Percentiles rank a stretch among this genome's conserved stretches.
phyloP scores from a whole-genome alignment of 2,888 invertebrate species.

The Creontiades dilutus region DNA sequence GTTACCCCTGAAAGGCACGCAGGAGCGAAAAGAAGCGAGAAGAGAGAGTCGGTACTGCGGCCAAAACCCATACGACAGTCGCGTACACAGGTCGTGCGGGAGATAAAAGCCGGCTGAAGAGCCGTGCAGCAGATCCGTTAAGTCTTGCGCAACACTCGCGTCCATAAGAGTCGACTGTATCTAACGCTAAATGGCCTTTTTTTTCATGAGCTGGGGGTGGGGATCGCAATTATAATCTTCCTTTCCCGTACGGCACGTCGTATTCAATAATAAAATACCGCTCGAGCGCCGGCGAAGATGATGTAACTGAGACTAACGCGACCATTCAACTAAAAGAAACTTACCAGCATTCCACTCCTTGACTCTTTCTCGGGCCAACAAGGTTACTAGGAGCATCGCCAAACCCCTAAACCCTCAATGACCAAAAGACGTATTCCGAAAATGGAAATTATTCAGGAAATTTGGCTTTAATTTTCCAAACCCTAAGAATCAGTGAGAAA shows the following conservation, averaged over 20 bases:
- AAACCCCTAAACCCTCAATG: neutral
- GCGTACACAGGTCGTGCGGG: neutral
- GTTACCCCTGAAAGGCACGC: neutral
- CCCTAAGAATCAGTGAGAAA: no score
- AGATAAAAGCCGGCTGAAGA: neutral
- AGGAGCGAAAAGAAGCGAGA: neutral
- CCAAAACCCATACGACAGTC: neutral
- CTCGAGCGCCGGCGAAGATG: neutral
- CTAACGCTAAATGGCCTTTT: neutral
- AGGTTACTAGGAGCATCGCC: conserved; percentile 6
- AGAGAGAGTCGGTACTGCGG: neutral
- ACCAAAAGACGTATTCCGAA: no score
- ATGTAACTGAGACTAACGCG: conserved; percentile 23
- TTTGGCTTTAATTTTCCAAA: no score
- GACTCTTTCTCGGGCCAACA: neutral
- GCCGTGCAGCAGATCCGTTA: neutral
- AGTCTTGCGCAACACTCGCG: neutral
- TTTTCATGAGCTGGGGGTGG: neutral
- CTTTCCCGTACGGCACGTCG: conserved; percentile 26
- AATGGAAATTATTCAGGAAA: no score
- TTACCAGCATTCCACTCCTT: neutral
- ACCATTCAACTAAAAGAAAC: conserved; percentile 29
- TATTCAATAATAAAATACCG: neutral
- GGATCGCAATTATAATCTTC: conserved; percentile 25
- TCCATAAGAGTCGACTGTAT: neutral